A percentile compares a stretch with the other conserved stretches of the same genome.
Conservation (phyloP, 2,797 vertebrate species). For the Tarsius wallacei region DNA sequence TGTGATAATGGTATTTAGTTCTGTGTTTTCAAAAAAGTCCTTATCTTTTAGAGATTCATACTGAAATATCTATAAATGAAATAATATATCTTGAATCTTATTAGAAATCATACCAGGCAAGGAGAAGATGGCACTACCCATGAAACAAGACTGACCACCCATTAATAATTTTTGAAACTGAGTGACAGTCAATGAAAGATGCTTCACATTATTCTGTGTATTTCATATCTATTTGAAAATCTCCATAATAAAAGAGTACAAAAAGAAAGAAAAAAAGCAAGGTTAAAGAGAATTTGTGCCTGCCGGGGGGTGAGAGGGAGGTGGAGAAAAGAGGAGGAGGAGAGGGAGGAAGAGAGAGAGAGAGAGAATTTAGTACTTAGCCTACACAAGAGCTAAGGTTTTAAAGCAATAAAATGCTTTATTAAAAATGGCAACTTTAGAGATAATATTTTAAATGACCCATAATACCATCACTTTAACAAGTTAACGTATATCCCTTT, state of each 20-base stretch:
- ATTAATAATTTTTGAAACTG: neutral
- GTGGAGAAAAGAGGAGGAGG: no score
- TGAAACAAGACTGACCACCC: neutral
- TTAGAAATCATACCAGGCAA: slow-evolving; percentile 10
- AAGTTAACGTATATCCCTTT: neutral
- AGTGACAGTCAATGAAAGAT: neutral
- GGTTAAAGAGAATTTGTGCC: slow-evolving; percentile 34
- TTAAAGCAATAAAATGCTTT: slow-evolving; percentile 43
- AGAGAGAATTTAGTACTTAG: slow-evolving; percentile 48
- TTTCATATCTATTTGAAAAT: slow-evolving; percentile 1
- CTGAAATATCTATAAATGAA: slow-evolving; percentile 18
- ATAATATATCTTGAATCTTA: slow-evolving; percentile 21
- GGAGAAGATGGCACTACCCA: neutral
- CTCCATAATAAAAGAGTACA: neutral
- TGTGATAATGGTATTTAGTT: neutral
- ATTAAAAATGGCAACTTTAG: slow-evolving; percentile 29
- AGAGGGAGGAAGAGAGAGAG: no score
- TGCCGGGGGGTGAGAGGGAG: no score
- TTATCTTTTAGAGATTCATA: slow-evolving; percentile 59
- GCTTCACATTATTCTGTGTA: slow-evolving; percentile 8
- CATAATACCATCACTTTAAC: neutral
- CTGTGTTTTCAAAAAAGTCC: neutral
- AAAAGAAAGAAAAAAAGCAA: neutral
- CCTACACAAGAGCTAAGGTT: neutral
- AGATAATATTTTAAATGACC: slow-evolving; percentile 35